Conservation (phyloP, 2,113 vertebrate genomes). For the Actenoides lindsayi region DNA sequence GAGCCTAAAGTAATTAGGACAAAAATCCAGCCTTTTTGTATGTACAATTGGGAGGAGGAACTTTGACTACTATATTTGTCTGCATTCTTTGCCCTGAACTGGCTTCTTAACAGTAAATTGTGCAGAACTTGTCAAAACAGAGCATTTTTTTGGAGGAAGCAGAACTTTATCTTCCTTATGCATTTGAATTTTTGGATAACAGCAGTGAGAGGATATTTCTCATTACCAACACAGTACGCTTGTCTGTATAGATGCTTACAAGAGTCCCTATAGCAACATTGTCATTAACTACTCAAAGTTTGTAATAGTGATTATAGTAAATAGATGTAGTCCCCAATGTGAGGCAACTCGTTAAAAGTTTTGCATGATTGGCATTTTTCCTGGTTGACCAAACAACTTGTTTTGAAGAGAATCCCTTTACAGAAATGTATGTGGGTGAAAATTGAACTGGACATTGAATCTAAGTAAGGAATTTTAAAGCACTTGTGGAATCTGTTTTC, state of each 20-base stretch:
- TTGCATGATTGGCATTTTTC: not conserved
- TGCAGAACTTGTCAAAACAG: not conserved
- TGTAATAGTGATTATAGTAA: not conserved
- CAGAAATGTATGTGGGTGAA: not conserved
- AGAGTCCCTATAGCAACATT: not conserved
- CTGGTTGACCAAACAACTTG: not conserved
- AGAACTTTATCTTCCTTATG: not conserved
- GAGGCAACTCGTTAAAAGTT: not conserved
- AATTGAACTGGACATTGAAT: not conserved
- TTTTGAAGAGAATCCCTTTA: not conserved
- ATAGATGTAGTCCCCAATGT: rapidly evolving
- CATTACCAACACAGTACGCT: not conserved
- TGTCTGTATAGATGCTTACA: not conserved
- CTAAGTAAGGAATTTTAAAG: not conserved
- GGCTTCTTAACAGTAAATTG: not conserved
- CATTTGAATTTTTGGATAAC: not conserved
- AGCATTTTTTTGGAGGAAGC: not conserved
- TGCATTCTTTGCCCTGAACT: not conserved
- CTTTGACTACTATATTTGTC: rapidly evolving
- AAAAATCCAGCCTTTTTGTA: not conserved
- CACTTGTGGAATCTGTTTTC: not conserved
- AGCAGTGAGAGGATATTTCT: not conserved
- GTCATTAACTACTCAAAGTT: not conserved
- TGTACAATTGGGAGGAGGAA: not conserved
- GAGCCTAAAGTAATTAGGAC: not conserved